Evolutionary conservation across 1,140 invertebrate species (phyloP).

Genomic region (Prorops nasuta): DNA sequence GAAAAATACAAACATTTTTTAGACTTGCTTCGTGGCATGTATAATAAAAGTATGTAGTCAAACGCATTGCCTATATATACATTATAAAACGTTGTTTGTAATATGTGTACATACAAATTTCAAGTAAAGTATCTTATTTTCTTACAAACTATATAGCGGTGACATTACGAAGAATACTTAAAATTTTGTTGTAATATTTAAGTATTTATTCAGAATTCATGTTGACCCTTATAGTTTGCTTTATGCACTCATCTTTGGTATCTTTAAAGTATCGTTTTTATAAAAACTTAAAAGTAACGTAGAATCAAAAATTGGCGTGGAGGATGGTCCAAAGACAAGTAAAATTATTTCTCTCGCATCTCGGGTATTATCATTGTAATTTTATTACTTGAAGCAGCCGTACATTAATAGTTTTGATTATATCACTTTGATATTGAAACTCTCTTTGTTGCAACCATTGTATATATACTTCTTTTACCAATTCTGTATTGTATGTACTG

Average conservation of each 20-base stretch:
- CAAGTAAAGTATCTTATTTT: conserved; percentile 51
- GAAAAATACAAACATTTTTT: too few relatives aligned
- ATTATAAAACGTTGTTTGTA: conserved; percentile 38
- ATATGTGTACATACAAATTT: conserved; percentile 51
- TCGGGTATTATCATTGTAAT: background rate
- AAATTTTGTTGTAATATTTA: conserved; percentile 41
- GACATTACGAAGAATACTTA: conserved; percentile 43
- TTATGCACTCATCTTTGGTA: conserved; percentile 32
- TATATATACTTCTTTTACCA: too few relatives aligned
- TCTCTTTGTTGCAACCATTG: too few relatives aligned
- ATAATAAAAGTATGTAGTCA: conserved; percentile 31
- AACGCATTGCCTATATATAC: conserved; percentile 34
- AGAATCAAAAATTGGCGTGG: too few relatives aligned
- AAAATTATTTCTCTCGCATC: too few relatives aligned
- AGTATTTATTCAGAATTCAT: conserved; percentile 43
- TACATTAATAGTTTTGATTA: too few relatives aligned
- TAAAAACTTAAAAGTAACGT: conserved; percentile 32
- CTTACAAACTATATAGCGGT: conserved; percentile 46
- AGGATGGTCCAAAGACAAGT: background rate
- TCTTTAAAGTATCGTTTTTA: conserved; percentile 33
- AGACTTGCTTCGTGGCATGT: conserved; percentile 24
- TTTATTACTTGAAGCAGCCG: too few relatives aligned
- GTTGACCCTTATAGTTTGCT: conserved; percentile 42
- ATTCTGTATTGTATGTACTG: too few relatives aligned
- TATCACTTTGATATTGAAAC: too few relatives aligned